phyloP scores from a whole-genome alignment of 2,113 vertebrate genomes.

The Pantherophis guttatus region DNA sequence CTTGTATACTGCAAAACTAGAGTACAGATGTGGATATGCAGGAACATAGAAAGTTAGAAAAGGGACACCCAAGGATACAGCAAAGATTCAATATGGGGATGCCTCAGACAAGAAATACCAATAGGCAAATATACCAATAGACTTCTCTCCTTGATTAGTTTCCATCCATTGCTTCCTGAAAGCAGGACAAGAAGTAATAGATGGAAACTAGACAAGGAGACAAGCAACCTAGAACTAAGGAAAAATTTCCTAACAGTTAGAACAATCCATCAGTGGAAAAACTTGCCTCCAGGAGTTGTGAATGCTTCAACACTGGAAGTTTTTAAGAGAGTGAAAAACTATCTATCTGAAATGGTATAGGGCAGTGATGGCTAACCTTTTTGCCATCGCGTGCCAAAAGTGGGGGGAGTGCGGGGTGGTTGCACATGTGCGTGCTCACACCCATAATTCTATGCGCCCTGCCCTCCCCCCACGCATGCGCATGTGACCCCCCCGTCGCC shows the following conservation, averaged over 20 bases:
- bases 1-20: background rate
- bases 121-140: background rate
- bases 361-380: no score
- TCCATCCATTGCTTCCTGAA: background rate
- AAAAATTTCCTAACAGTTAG: background rate
- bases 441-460: no score
- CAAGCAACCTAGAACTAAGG: background rate
- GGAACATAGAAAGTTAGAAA: background rate
- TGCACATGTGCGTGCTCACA: no score
- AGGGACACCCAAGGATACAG: background rate
- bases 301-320: background rate
- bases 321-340: background rate
- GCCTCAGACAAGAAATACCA: background rate
- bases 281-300: background rate
- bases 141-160: background rate
- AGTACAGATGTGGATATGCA: background rate
- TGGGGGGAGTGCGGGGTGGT: no score
- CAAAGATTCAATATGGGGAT: background rate
- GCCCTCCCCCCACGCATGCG: no score
- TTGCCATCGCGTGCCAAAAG: no score
- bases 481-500: no score
- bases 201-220: background rate
- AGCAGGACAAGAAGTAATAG: background rate
- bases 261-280: background rate
- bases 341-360: background rate